Evolutionary conservation across 2,797 vertebrate genomes (phyloP), one percentile per base, ranked within the genome.

Genomic region (Gadopsis marmoratus): DNA sequence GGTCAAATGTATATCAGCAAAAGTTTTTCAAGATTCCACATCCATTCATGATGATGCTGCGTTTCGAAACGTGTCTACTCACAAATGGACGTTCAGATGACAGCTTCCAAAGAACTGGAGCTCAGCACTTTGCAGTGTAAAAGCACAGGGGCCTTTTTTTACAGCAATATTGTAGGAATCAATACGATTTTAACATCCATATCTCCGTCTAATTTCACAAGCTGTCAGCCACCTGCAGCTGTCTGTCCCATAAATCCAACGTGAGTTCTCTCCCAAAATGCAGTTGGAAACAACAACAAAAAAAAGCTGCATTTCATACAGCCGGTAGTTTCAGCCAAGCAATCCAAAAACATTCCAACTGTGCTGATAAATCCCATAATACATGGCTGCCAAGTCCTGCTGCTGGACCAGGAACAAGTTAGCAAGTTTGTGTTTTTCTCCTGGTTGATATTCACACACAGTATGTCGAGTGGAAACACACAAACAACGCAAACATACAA

Each of bases 231-330:
- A 78, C 81, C 82, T 79, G 70, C 69, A 70, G 76, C 33, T 76
- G 61, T 55, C 60, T 29, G 53, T 53, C 31, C 51, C 68, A 17
- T 66, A 50, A 86, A 71, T 71, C 75, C 63, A 56, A 9, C 12
- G 1, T 31, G 19, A 53, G 65, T 62, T 47, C 41, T 64, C 60
- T 78, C 63, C 9, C 0, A 3, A 26, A 26, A 72, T 19, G 31
- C 0, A 2, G 61, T 72, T 74, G 3, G 6, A 56, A 56, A 1
- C 26, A 78, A 59, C 4, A 39, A 26, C 26, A 26, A 26, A 67
- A 77, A 86, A 79, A 86, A 55, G 51, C 16, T 67, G 71, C 71
- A 55, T 3, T 84, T 84, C 56, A 48, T 58, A 61, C 37, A 72
- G 74, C 76, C 63, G 37, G 31, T 33, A 7, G 51, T 37, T 71